phyloP scores from a whole-genome alignment of 2,797 vertebrate species.

The Rhinoraja longicauda region DNA sequence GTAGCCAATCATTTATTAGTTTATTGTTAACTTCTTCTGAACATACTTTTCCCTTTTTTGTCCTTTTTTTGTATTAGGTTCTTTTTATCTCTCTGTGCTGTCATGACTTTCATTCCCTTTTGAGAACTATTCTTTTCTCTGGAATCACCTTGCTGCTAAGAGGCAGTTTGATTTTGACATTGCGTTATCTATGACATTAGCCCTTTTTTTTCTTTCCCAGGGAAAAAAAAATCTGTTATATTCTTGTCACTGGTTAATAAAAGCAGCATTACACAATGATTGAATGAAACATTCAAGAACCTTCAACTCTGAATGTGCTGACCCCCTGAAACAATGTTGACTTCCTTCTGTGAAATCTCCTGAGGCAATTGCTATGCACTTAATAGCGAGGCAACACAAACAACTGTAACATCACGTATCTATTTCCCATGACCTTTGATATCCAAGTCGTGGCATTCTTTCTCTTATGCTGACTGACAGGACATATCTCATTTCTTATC shows the following conservation, averaged over 20 bases:
- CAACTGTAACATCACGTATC: conserved; percentile 6
- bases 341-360: conserved; percentile 11
- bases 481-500: conserved; percentile 9
- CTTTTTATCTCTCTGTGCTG: neutral
- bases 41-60: no score
- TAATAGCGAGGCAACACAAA: conserved; percentile 24
- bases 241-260: conserved; percentile 7
- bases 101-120: neutral
- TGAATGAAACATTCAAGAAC: neutral
- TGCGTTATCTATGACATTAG: neutral
- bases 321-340: neutral
- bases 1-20: neutral
- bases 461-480: neutral
- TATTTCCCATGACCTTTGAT: conserved; percentile 33
- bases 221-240: neutral
- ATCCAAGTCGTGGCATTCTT: neutral
- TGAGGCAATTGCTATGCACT: conserved; percentile 29
- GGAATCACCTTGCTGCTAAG: neutral
- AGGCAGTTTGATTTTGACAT: neutral
- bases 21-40: neutral
- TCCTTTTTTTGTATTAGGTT: neutral
- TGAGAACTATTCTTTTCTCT: neutral
- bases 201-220: conserved; percentile 7
- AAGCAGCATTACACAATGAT: neutral
- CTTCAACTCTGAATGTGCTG: neutral